Evolutionary conservation across 2,888 invertebrate genomes (phyloP), one percentile per base, ranked within the genome.

Genomic region (Drosophila borborema): DNA sequence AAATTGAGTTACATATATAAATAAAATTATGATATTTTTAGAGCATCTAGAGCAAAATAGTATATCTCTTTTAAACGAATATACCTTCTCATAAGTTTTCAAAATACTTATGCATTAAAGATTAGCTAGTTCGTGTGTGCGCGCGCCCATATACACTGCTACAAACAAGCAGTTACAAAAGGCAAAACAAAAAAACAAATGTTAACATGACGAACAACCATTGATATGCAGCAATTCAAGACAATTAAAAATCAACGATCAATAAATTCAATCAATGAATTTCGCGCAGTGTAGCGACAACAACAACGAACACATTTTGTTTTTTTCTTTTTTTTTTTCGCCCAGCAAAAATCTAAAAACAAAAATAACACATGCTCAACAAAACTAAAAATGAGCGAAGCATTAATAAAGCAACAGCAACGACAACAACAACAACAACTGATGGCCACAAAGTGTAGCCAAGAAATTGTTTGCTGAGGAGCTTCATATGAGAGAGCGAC

Each of bases 341-440:
- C 74, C 68, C 64, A 70, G 75, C 66, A 73, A 75, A 77, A 78
- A 79, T 73, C 72, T 63, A 74, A 79, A 89, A 86, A 76, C 71
- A 69, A 53, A 73, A 64, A 82, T 65, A 55, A 69, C 69, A 81
- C 55, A 65, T 74, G 64, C 65, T 71, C 16, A 67, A 69, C 67
- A 76, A 64, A 76, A 64, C 72, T 68, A 58, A 77, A 76, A 80
- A 77, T 71, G 80, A 74, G 74, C 74, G 51, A 74, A 74, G 67
- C 74, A 80, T 74, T 74, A 77, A 74, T 75, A 80, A 72, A 71
- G 61, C 72, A 73, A 59, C 60, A 82, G 55, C 48, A 64, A 60
- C 51, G 61, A 36, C 64, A 46, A 53, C 43, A 53, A 18, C 64
- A 72, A 55, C 41, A 45, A 58, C 20, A 31, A 58, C 43, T 74